Conservation (phyloP, 2,888 invertebrate species). For the Agriopis marginaria region DNA sequence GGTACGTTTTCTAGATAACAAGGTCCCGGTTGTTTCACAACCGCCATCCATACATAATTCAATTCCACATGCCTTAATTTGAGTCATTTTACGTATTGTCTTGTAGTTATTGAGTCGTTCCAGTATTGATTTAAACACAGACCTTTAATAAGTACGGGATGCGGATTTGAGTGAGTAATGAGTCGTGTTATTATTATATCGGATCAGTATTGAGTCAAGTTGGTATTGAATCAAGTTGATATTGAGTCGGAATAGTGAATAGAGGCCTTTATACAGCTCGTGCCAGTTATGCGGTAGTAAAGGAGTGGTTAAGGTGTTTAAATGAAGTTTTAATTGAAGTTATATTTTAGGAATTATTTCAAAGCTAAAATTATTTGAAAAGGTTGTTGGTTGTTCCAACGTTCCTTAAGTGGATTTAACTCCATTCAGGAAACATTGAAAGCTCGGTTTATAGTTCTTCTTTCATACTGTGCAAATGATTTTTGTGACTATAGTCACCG, state of each 20-base stretch:
- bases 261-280: neutral
- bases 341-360: slow-evolving; percentile 12
- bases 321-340: slow-evolving; percentile 30
- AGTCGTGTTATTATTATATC: neutral
- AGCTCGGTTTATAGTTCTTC: neutral
- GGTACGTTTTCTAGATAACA: too few species aligned
- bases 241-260: neutral
- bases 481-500: too few species aligned
- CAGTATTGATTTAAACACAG: too few species aligned
- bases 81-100: too few species aligned
- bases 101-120: too few species aligned
- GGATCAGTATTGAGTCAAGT: neutral
- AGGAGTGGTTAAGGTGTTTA: slow-evolving; percentile 3
- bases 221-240: neutral
- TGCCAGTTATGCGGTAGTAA: slow-evolving; percentile 8
- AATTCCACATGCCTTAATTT: too few species aligned
- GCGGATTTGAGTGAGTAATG: too few species aligned
- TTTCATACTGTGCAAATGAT: neutral
- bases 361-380: slow-evolving; percentile 3
- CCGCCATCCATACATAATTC: too few species aligned
- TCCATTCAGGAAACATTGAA: neutral
- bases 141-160: too few species aligned
- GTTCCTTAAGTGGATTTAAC: neutral
- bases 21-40: too few species aligned
- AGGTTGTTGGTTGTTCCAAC: neutral